Evolutionary conservation across 2,888 invertebrate species (phyloP).

Genomic region (Drosophila parthenogenetica): DNA sequence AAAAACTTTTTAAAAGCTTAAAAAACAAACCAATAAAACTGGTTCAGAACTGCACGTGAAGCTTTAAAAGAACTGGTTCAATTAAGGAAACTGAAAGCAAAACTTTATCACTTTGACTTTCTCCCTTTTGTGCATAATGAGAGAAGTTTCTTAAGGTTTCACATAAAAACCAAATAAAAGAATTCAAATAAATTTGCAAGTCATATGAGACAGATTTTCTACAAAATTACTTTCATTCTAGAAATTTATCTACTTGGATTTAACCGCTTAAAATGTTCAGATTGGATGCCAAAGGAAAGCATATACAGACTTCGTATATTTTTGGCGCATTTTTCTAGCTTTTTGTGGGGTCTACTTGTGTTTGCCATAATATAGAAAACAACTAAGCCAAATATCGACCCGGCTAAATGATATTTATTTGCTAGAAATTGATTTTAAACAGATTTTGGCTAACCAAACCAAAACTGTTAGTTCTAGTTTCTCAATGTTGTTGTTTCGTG

Average conservation of each 20-base stretch:
- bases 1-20: too few relatives aligned
- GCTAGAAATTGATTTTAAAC: constrained; percentile 57
- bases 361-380: constrained; percentile 47
- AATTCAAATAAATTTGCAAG: background rate
- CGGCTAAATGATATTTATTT: constrained; percentile 53
- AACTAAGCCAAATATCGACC: constrained; percentile 42
- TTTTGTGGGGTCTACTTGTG: constrained; percentile 22
- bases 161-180: background rate
- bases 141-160: background rate
- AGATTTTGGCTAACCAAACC: constrained; percentile 36
- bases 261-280: too few relatives aligned
- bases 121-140: background rate
- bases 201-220: background rate
- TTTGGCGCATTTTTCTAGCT: background rate
- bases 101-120: background rate
- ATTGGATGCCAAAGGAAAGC: constrained; percentile 3
- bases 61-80: background rate
- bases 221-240: too few relatives aligned
- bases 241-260: too few relatives aligned
- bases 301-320: constrained; percentile 21
- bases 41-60: background rate
- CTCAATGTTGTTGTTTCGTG: background rate
- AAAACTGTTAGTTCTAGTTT: constrained; percentile 20
- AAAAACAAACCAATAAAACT: background rate
- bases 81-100: background rate